These are phyloP conservation scores for Andrena bucephala DNA, from an alignment of 2,888 invertebrate species.

Conservation along the genomic window DNA sequence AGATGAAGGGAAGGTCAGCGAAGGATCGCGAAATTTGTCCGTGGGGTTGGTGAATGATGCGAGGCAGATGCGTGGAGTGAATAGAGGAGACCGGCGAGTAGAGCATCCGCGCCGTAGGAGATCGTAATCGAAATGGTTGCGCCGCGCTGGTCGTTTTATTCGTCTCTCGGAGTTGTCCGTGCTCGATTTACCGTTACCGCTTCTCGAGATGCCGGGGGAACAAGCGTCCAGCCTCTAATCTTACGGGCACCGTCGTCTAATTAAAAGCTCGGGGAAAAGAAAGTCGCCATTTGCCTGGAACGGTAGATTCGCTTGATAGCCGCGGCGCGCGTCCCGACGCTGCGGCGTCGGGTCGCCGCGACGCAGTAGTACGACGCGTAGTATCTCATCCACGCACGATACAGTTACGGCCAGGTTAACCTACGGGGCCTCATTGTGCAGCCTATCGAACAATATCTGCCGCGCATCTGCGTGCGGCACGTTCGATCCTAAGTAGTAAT, in stretches of 20 bases:
- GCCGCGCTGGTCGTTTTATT: slow-evolving; percentile 46
- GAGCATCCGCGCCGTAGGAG: slow-evolving; percentile 22
- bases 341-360: background rate
- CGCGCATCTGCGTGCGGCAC: background rate
- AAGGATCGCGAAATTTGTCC: slow-evolving; percentile 16
- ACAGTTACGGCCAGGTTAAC: slow-evolving; percentile 39
- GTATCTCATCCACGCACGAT: slow-evolving; percentile 46
- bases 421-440: slow-evolving; percentile 18
- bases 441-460: slow-evolving; percentile 19
- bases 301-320: slow-evolving; percentile 45
- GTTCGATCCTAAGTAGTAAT: background rate
- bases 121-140: slow-evolving; percentile 57
- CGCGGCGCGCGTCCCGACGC: slow-evolving; percentile 4
- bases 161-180: slow-evolving; percentile 63
- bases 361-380: slow-evolving; percentile 5
- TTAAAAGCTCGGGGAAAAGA: slow-evolving; percentile 54
- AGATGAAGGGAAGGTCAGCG: too few relatives aligned
- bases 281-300: slow-evolving; percentile 49
- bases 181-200: slow-evolving; percentile 76
- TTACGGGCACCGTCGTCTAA: slow-evolving; percentile 63
- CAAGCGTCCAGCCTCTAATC: slow-evolving; percentile 58
- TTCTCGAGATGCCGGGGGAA: slow-evolving; percentile 42
- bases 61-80: background rate
- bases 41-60: background rate
- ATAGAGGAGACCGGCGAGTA: background rate